Conservation (phyloP, 1,140 invertebrate species). For the Drosophila teissieri region DNA sequence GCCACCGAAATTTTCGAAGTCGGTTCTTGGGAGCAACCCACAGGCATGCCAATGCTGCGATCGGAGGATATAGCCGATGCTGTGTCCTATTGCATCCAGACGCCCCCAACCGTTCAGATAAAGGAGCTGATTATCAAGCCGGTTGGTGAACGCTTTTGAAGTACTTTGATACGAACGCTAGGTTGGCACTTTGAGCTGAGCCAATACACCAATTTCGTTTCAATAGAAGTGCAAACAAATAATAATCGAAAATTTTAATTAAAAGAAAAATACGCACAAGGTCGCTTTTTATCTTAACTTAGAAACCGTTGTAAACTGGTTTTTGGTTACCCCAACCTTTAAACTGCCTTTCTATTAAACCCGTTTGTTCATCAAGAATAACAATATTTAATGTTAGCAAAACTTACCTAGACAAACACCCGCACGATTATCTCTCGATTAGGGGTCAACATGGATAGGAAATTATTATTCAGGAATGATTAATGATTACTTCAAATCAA, state of each 20-base stretch:
- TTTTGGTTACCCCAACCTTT: too few species aligned
- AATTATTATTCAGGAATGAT: too few species aligned
- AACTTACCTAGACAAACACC: too few species aligned
- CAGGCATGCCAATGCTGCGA: slow-evolving; percentile 65
- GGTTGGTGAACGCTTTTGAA: background rate
- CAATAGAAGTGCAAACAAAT: background rate
- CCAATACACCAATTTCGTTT: background rate
- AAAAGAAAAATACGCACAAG: too few species aligned
- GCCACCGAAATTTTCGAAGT: slow-evolving; percentile 81
- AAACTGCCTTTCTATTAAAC: too few species aligned
- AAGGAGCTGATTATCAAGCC: slow-evolving; percentile 67
- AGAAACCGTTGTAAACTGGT: too few species aligned
- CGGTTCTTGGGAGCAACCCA: slow-evolving; percentile 20
- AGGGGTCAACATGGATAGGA: too few species aligned
- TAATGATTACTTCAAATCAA: too few species aligned
- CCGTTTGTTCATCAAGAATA: too few species aligned
- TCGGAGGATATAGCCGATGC: slow-evolving; percentile 86
- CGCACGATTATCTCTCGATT: too few species aligned
- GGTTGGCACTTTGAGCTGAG: background rate
- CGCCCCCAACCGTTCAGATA: slow-evolving; percentile 86
- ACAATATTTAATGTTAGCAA: too few species aligned
- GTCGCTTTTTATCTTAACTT: too few species aligned
- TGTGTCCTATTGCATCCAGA: slow-evolving; percentile 86
- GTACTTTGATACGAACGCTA: background rate
- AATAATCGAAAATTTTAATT: background rate